Conservation (phyloP, 2,113 vertebrate genomes). For the Corythoichthys intestinalis region DNA sequence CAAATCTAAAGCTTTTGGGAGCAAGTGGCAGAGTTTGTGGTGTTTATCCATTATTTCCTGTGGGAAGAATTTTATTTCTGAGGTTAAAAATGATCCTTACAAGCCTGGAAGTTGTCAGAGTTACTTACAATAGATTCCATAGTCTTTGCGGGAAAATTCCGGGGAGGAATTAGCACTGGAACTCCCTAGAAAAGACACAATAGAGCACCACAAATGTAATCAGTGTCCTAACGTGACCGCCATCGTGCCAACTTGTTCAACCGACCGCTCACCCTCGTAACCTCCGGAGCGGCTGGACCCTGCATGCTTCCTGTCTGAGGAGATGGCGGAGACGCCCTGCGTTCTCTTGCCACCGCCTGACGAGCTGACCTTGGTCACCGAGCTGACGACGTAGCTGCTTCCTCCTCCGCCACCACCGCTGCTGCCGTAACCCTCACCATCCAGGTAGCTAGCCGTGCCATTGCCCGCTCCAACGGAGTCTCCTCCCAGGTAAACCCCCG, state of each 20-base stretch:
- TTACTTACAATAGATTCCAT: conserved; percentile 76
- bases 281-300: conserved; percentile 74
- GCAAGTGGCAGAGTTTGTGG: no score
- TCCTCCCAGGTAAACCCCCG: conserved; percentile 57
- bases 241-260: conserved; percentile 7
- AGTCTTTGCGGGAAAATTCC: conserved; percentile 88
- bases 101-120: background rate
- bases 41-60: no score
- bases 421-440: conserved; percentile 42
- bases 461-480: conserved; percentile 59
- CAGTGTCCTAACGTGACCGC: conserved; percentile 8
- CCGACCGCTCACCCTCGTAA: conserved; percentile 84
- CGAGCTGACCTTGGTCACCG: conserved; percentile 73
- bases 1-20: no score
- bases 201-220: conserved; percentile 17
- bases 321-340: conserved; percentile 80
- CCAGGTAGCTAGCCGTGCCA: conserved; percentile 43
- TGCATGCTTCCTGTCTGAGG: conserved; percentile 81
- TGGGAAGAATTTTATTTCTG: background rate
- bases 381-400: conserved; percentile 52
- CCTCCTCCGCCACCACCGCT: conserved; percentile 27
- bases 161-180: conserved; percentile 97
- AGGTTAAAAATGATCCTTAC: background rate
- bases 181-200: conserved; percentile 78
- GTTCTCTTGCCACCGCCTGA: conserved; percentile 77